These are phyloP conservation scores for Kuschelorhynchus macadamiae DNA, from an alignment of 2,888 invertebrate genomes.

Conservation along the genomic window DNA sequence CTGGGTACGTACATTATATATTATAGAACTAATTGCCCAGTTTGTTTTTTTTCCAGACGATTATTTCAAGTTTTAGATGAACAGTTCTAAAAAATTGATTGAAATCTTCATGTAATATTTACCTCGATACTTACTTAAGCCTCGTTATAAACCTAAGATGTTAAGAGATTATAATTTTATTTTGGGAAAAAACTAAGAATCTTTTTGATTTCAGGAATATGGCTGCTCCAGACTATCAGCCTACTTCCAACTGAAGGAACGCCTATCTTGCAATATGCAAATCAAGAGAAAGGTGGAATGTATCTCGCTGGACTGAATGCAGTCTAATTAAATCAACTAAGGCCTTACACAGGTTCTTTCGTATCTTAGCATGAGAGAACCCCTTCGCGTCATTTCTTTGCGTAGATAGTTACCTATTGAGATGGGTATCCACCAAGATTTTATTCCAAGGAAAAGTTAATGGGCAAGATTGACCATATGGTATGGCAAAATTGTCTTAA, in stretches of 20 bases:
- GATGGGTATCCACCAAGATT: slow-evolving; percentile 1
- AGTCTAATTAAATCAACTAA: background rate
- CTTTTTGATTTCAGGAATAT: slow-evolving; percentile 60
- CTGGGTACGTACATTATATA: slow-evolving; percentile 88
- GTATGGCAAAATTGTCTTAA: too few relatives aligned
- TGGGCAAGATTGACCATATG: too few relatives aligned
- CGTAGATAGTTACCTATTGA: slow-evolving; percentile 5
- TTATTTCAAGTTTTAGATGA: too few relatives aligned
- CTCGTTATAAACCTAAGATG: too few relatives aligned
- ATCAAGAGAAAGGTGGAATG: slow-evolving; percentile 62
- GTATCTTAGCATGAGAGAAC: background rate
- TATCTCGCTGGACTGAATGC: slow-evolving; percentile 42
- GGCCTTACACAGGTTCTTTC: background rate
- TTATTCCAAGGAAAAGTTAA: too few relatives aligned
- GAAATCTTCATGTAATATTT: too few relatives aligned
- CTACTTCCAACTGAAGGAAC: slow-evolving; percentile 62
- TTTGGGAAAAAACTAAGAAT: too few relatives aligned
- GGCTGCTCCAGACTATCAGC: slow-evolving; percentile 58
- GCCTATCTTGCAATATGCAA: slow-evolving; percentile 55
- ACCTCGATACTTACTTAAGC: too few relatives aligned
- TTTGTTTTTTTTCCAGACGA: too few relatives aligned
- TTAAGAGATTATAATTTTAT: too few relatives aligned
- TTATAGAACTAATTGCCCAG: too few relatives aligned
- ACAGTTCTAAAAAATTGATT: too few relatives aligned
- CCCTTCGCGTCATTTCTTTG: slow-evolving; percentile 6